Base-by-base conservation (phyloP, 2,113 vertebrate genomes). In the Oenanthe melanoleuca region DNA sequence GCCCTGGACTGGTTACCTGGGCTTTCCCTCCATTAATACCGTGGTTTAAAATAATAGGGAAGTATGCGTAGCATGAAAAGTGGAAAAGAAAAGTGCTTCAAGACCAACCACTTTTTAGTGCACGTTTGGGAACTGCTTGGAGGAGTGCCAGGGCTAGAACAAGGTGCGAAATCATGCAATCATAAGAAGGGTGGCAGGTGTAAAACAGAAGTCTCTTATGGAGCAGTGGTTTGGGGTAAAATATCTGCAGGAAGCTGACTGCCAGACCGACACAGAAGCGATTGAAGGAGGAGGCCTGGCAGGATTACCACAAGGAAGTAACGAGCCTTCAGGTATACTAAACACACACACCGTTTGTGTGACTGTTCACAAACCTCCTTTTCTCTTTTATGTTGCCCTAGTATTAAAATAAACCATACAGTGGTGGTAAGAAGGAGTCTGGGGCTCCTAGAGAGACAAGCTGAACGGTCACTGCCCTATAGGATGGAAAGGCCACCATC, bases 151-250 rank as follows among this genome's bases (percentile, higher is more conserved):
- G 71, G 63, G 74, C 81, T 40, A 72, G 87, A 94, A 95, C 87
- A 96, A 95, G 95, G 94, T 95, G 92, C 3, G 72, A 95, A 96
- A 96, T 94, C 74, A 74, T 80, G 88, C 80, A 94, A 97, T 96
- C 94, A 90, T 88, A 85, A 94, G 85, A 66, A 90, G 84, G 88
- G 80, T 59, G 82, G 94, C 95, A 96, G 95, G 94, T 97, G 94
- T 97, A 94, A 95, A 95, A 96, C 91, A 95, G 96, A 95, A 96
- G 87, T 82, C 94, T 89, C 93, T 96, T 95, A 94, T 85, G 78
- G 92, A 94, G 85, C 88, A 52, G 93, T n/a, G 92, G 89, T 92
- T 93, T 93, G 53, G 73, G 55, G 79, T 88, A 59, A 44, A 92
- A 63, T 80, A 90, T 66, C 67, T 80, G 56, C 94, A 96, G 96